phyloP scores from a whole-genome alignment of 2,797 vertebrate genomes.

The Platalea minor region DNA sequence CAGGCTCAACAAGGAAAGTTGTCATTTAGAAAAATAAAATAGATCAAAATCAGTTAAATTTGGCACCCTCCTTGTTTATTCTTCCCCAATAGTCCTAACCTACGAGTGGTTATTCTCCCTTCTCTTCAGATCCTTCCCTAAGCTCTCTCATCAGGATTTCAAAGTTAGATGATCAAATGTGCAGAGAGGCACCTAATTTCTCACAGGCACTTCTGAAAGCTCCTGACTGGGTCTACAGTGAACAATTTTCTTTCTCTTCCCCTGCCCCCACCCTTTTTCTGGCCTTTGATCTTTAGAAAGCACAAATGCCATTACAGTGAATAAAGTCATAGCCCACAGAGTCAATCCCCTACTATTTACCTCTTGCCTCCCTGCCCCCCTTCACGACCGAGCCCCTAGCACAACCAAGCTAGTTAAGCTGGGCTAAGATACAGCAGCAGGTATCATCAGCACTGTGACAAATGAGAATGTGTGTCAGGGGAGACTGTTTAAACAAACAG shows the following conservation, averaged over 20 bases:
- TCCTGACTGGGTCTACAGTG: neutral
- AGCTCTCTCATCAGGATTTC: conserved; percentile 44
- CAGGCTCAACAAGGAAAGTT: neutral
- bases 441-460: conserved; percentile 70
- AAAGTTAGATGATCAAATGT: conserved; percentile 49
- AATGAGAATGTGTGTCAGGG: conserved; percentile 70
- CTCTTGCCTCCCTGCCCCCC: conserved; percentile 4
- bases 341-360: conserved; percentile 53
- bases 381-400: neutral
- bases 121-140: conserved; percentile 5
- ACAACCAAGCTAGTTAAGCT: neutral
- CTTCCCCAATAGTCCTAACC: neutral
- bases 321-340: conserved; percentile 61
- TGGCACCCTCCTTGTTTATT: neutral
- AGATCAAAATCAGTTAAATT: neutral
- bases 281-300: conserved; percentile 69
- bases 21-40: neutral
- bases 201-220: conserved; percentile 50
- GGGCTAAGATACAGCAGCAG: conserved; percentile 58
- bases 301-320: conserved; percentile 46
- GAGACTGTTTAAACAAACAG: conserved; percentile 76
- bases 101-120: neutral
- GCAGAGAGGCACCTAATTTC: conserved; percentile 50
- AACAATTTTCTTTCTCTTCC: conserved; percentile 21
- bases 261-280: neutral